phyloP scores from a whole-genome alignment of 2,797 vertebrate species.

The Diplodus puntazzo region DNA sequence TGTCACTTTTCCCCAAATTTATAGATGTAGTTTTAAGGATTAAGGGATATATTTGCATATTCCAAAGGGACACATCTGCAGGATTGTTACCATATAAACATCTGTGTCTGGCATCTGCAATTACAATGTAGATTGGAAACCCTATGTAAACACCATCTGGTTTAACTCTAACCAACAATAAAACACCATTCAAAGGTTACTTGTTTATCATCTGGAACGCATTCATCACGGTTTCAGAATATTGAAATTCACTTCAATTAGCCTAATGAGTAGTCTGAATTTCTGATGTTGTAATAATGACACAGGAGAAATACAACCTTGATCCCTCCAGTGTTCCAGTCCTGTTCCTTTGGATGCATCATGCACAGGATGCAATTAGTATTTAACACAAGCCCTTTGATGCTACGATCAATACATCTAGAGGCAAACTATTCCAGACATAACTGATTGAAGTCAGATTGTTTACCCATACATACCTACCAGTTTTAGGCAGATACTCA shows the following conservation, averaged over 20 bases:
- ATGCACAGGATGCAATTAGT: not conserved
- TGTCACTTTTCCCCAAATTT: not conserved
- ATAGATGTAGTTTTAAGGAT: not conserved
- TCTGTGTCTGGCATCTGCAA: not conserved
- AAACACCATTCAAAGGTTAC: not conserved
- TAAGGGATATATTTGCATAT: not conserved
- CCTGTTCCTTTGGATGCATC: not conserved
- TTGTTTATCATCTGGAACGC: not conserved
- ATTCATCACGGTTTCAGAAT: not conserved
- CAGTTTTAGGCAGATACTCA: conserved; percentile 46
- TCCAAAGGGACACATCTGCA: not conserved
- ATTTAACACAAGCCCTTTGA: conserved; percentile 2
- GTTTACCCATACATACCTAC: not conserved
- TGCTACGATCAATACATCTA: conserved; percentile 9
- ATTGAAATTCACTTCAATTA: not conserved
- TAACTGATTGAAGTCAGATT: conserved; percentile 16
- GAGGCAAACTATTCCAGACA: conserved; percentile 9
- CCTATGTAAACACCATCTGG: not conserved
- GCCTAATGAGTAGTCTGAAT: not conserved
- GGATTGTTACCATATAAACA: not conserved
- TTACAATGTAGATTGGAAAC: not conserved
- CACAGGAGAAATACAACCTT: not conserved
- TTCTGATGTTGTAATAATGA: not conserved
- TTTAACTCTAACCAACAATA: not conserved
- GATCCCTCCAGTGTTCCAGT: no score